Evolutionary conservation across 1,140 invertebrate genomes (phyloP), one percentile per base, ranked within the genome.

Genomic region (Drosophila orena): DNA sequence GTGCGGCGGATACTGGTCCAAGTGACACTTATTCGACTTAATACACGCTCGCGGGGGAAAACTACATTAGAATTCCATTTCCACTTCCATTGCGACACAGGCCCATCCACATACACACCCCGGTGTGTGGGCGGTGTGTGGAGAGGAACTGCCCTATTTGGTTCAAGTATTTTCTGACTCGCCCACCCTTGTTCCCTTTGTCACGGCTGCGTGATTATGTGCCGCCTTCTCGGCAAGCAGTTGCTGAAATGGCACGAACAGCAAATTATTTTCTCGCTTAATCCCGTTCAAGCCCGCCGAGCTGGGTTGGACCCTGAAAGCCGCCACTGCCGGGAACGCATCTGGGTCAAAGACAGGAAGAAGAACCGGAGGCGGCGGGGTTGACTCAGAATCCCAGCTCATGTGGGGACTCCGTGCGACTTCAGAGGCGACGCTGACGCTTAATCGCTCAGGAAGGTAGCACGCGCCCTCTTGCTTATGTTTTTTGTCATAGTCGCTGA

Each of bases 181-280:
- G 30, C 30, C 7, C 59, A 42, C 37, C 54, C 17, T 49, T 24
- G 50, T 44, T 15, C 40, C 43, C 43, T 17, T 57, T 56, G 54
- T 17, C 43, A 15, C 49, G 38, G 44, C 58, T 64, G 43, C 54
- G 43, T 68, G 49, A 76, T 65, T 69, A 58, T 62, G 20, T 55
- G 42, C 10, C 30, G 57, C 34, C 30, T 74, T 66, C 56, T 49
- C 58, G 53, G 57, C 40, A 70, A 54, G 75, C 47, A 86, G 75
- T 77, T 79, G 60, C 47, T 74, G 64, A 88, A 88, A 88, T 79
- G 84, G 83, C 84, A 88, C 84, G 84, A 89, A 88, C 80, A 60
- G 80, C 84, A 88, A 88, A 88, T 88, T 88, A 88, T 89, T 88
- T 88, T 88, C 84, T 74, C 89, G 68, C 79, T 84, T 89, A 88